Percentiles rank a stretch among this genome's conserved stretches.
Evolutionary conservation across 2,797 vertebrate genomes (phyloP).

Genomic region (Aldrovandia affinis): DNA sequence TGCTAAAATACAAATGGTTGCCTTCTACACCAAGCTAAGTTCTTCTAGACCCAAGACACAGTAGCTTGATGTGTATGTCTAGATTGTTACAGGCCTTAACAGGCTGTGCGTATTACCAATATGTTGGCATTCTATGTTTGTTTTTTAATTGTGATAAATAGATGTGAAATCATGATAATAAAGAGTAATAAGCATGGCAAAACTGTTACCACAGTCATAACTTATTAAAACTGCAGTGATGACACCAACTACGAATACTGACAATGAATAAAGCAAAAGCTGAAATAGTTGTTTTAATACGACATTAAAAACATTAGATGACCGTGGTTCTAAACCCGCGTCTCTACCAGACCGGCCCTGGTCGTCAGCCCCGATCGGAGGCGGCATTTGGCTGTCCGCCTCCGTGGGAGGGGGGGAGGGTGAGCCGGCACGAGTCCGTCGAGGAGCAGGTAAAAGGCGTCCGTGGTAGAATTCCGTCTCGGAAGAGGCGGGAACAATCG

Average conservation of each 20-base stretch:
- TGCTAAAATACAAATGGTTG: not conserved
- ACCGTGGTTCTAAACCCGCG: too few species aligned
- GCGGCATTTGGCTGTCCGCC: too few species aligned
- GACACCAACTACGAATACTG: not conserved
- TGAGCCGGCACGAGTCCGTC: too few species aligned
- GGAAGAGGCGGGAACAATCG: too few species aligned
- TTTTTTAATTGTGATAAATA: constrained; percentile 7
- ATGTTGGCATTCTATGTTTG: not conserved
- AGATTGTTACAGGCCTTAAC: not conserved
- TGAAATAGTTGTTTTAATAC: not conserved
- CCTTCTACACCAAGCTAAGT: not conserved
- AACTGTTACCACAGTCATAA: constrained; percentile 14
- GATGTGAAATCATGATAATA: constrained; percentile 20
- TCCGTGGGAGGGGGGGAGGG: too few species aligned
- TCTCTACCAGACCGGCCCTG: too few species aligned
- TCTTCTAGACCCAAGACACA: not conserved
- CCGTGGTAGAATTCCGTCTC: too few species aligned
- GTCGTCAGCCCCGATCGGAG: too few species aligned
- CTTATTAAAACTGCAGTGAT: constrained; percentile 5
- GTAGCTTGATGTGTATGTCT: not conserved
- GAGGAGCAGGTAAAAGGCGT: too few species aligned
- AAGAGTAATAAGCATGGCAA: constrained; percentile 16
- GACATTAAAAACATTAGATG: not conserved
- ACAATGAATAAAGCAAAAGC: not conserved
- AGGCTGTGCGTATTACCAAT: not conserved